Base-by-base conservation (phyloP, 2,888 invertebrate genomes). In the Callimorpha dominula region DNA sequence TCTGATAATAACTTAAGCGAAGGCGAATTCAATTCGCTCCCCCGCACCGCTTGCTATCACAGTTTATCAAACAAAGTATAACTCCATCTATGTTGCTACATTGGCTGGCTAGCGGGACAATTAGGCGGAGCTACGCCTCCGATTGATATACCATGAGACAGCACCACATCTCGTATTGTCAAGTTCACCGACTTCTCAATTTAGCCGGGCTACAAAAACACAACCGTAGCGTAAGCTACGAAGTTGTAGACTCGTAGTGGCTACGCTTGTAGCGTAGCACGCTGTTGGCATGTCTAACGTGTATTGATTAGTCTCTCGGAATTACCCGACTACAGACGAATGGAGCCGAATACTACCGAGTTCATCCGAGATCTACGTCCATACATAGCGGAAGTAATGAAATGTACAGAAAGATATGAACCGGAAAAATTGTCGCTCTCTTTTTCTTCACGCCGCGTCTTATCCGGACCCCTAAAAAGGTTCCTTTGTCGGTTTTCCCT, bases 381-480 rank as follows among this genome's bases (percentile, higher is more conserved):
- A 93, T 90, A 92, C 92, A 91, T 91, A 91, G 92, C 94, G 95
- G 95, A 95, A 94, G 94, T 94, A 95, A 95, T 94, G 95, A 94
- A 95, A 95, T 94, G 94, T 95, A 94, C 91, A 92, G 91, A 94
- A 92, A 92, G 92, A 94, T 95, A 94, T 95, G 95, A 95, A 94
- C 94, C 94, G 95, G 94, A 95, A 94, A 95, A 95, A 95, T 92
- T 92, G 93, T 92, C 94, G 93, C 91, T 91, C 90, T 93, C 92
- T 92, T 94, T 94, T 94, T 93, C 92, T 92, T 92, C 90, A 88
- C 91, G 90, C 91, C 90, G 87, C 89, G 88, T 91, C 90, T 91
- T 93, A 91, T 91, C 89, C 89, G 85, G 83, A 86, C 86, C 87
- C 89, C 89, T 89, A 89, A 92, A 92, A 91, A 90, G 88, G 85